These are phyloP conservation scores for Ridgeia piscesae DNA, from an alignment of 1,140 invertebrate genomes.

Conservation along the genomic window DNA sequence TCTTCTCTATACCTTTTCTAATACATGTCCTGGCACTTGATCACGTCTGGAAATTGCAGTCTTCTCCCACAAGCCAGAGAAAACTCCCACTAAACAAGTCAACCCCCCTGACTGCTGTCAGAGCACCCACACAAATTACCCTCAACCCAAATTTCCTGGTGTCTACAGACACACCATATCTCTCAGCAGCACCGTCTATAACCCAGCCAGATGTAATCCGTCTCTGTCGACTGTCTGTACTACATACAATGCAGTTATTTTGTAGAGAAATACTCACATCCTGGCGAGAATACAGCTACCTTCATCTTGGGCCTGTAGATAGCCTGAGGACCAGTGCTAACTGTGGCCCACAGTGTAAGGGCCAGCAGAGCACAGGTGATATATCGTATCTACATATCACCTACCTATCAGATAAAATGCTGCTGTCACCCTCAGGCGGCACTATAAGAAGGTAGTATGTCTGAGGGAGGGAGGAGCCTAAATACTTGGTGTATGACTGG, in stretches of 20 bases:
- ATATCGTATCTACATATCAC: conserved; percentile 1
- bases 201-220: not conserved
- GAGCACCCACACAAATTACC: not conserved
- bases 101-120: not conserved
- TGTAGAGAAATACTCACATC: not conserved
- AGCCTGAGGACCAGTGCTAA: not conserved
- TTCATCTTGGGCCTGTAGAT: not conserved
- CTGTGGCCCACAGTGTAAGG: too few species aligned
- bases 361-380: conserved; percentile 3
- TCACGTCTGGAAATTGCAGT: too few species aligned
- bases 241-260: not conserved
- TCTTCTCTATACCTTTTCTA: too few species aligned
- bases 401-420: conserved; percentile 1
- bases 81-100: not conserved
- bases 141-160: not conserved
- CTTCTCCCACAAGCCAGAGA: not conserved
- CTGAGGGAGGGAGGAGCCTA: not conserved
- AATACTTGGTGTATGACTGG: not conserved
- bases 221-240: not conserved
- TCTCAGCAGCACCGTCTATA: not conserved
- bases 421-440: not conserved
- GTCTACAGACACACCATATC: not conserved
- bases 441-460: not conserved
- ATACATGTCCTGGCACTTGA: too few species aligned
- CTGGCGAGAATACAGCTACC: not conserved